phyloP scores from a whole-genome alignment of 2,888 invertebrate genomes.

The Xylocampa areola region DNA sequence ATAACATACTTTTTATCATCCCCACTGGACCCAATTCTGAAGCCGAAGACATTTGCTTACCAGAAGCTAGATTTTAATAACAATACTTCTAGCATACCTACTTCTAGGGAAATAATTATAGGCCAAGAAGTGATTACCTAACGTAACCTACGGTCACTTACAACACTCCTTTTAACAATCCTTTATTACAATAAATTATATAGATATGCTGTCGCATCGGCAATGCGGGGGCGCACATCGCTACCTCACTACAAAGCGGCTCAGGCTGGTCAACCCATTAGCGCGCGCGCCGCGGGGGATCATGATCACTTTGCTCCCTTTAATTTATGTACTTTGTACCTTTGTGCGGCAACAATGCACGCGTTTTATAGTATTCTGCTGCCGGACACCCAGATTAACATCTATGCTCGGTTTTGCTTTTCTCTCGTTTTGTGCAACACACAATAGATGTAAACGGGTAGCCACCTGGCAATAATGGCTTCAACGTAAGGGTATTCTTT shows the following conservation, averaged over 20 bases:
- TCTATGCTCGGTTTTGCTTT: conserved; percentile 82
- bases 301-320: conserved; percentile 86
- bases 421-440: conserved; percentile 87
- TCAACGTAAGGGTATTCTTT: conserved; percentile 67
- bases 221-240: conserved; percentile 42
- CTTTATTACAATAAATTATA: conserved; percentile 62
- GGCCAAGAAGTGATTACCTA: no score
- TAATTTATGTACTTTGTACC: conserved; percentile 89
- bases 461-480: conserved; percentile 85
- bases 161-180: conserved; percentile 34
- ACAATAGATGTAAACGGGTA: conserved; percentile 81
- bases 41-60: no score
- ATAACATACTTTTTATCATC: no score
- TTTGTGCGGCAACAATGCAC: conserved; percentile 72
- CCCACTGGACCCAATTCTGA: no score
- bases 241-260: conserved; percentile 47
- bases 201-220: conserved; percentile 60
- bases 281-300: conserved; percentile 80
- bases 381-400: conserved; percentile 89
- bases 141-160: not conserved
- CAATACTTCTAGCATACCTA: no score
- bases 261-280: conserved; percentile 85
- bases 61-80: no score
- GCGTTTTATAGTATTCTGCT: conserved; percentile 85
- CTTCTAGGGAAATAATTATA: no score